Evolutionary conservation across 2,113 vertebrate species (phyloP).

Genomic region (Peromyscus polionotus): DNA sequence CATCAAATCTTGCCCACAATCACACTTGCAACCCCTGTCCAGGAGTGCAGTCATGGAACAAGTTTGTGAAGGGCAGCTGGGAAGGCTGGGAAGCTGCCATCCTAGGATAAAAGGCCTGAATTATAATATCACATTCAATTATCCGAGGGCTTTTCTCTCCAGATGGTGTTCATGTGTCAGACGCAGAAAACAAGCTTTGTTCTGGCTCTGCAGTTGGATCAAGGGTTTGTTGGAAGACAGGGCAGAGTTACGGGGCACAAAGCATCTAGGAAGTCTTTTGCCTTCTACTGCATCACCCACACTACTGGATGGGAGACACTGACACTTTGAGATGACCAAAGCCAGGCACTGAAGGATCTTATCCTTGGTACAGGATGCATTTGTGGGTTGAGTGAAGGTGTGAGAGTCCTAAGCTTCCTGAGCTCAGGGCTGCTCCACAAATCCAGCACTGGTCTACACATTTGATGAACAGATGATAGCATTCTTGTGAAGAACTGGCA

Average conservation of each 20-base stretch:
- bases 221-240: not conserved
- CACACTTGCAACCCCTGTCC: not conserved
- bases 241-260: not conserved
- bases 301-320: rapidly evolving
- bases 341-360: too few relatives aligned
- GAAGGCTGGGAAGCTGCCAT: not conserved
- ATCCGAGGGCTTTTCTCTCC: constrained; percentile 39
- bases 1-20: too few relatives aligned
- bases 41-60: rapidly evolving
- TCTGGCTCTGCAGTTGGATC: not conserved
- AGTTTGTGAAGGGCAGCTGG: constrained; percentile 10
- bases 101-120: constrained; percentile 46
- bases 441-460: not conserved
- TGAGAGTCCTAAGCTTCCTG: rapidly evolving
- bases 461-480: rapidly evolving
- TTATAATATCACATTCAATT: constrained; percentile 47
- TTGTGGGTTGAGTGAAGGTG: rapidly evolving
- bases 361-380: rapidly evolving
- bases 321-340: not conserved
- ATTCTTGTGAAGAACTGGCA: too few relatives aligned
- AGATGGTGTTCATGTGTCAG: constrained; percentile 65
- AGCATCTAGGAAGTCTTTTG: not conserved
- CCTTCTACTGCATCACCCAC: rapidly evolving
- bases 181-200: constrained; percentile 29
- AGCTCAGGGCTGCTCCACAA: not conserved